Conservation (phyloP, 2,797 vertebrate species). For the Lithobates sylvaticus region DNA sequence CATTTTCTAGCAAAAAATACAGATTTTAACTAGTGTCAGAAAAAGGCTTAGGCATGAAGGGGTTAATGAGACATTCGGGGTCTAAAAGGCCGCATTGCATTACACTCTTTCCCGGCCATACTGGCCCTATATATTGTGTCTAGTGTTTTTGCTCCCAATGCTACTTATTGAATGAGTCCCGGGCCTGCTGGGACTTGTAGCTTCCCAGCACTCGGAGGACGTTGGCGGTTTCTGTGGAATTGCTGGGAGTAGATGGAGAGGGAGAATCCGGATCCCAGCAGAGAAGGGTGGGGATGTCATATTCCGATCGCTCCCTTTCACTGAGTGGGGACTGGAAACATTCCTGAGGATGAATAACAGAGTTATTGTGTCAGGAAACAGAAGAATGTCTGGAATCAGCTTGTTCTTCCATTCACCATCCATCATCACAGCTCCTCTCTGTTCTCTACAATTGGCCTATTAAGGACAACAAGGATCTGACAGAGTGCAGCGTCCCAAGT, state of each 20-base stretch:
- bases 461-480: neutral
- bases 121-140: no score
- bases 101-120: no score
- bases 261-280: no score
- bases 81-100: no score
- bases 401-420: neutral
- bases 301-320: neutral
- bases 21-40: no score
- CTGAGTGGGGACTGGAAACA: conserved; percentile 46
- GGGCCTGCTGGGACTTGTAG: neutral
- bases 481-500: neutral
- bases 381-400: conserved; percentile 51
- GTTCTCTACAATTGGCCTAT: conserved; percentile 34
- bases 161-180: no score
- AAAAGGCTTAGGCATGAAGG: no score
- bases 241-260: neutral
- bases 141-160: no score
- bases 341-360: conserved; percentile 47
- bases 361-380: conserved; percentile 40
- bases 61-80: no score
- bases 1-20: no score
- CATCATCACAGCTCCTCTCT: conserved; percentile 9
- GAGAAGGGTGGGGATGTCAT: conserved; percentile 17
- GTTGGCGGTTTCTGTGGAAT: neutral
- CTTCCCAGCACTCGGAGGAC: neutral